A percentile compares a stretch with the other conserved stretches of the same genome.
Conservation (phyloP, 2,888 invertebrate genomes). For the Noctua janthe region DNA sequence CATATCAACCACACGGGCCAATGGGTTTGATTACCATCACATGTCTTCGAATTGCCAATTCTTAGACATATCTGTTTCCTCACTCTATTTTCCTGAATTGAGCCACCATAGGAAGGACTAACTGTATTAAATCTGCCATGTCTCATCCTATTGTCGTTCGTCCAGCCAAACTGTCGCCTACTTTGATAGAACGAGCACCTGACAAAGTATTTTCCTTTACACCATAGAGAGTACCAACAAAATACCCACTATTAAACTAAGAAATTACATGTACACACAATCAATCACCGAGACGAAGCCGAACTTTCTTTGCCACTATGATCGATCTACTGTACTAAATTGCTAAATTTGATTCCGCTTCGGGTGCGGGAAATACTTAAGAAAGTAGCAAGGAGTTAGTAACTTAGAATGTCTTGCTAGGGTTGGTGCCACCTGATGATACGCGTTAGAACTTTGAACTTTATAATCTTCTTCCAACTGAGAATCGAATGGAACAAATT, state of each 20-base stretch:
- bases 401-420: neutral
- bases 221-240: slow-evolving; percentile 23
- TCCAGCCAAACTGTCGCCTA: slow-evolving; percentile 13
- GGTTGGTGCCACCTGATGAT: slow-evolving; percentile 8
- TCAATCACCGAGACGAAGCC: slow-evolving; percentile 55
- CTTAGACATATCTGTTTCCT: neutral
- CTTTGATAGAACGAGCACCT: slow-evolving; percentile 28
- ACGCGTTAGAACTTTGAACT: neutral
- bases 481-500: neutral
- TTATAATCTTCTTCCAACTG: too few species aligned
- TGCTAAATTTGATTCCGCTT: slow-evolving; percentile 52
- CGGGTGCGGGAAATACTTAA: slow-evolving; percentile 32
- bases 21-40: neutral
- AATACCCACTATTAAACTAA: slow-evolving; percentile 53
- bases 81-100: neutral
- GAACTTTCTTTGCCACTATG: slow-evolving; percentile 59
- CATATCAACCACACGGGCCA: neutral
- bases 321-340: slow-evolving; percentile 60
- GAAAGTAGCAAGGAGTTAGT: slow-evolving; percentile 1
- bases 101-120: neutral
- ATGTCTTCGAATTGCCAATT: neutral
- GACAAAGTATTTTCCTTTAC: slow-evolving; percentile 41
- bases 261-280: slow-evolving; percentile 54
- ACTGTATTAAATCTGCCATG: neutral
- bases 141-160: neutral